Evolutionary conservation across 2,113 vertebrate genomes (phyloP).

Genomic region (Piliocolobus tephrosceles): DNA sequence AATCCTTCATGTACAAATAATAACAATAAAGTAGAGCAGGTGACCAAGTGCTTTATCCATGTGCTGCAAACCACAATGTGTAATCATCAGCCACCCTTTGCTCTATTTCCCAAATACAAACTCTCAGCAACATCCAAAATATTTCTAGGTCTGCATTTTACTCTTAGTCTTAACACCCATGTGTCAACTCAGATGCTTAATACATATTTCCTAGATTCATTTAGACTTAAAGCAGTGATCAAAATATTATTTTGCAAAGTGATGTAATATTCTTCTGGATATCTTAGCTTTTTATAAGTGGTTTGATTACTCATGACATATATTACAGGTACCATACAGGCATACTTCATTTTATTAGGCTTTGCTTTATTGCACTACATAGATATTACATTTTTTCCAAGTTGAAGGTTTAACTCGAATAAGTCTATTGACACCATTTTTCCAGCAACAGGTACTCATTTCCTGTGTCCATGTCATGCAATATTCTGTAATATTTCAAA

Average conservation of each 20-base stretch:
- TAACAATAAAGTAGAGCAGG: not conserved
- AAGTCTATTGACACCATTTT: not conserved
- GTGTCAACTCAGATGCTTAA: not conserved
- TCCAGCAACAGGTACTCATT: not conserved
- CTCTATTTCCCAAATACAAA: not conserved
- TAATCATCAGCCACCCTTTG: not conserved
- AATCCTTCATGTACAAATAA: not conserved
- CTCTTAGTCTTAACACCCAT: not conserved
- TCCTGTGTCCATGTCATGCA: not conserved
- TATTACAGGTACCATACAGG: not conserved
- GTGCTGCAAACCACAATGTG: not conserved
- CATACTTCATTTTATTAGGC: not conserved
- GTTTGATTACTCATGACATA: not conserved
- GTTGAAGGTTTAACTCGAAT: not conserved
- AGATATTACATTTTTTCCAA: not conserved
- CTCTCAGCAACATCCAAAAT: not conserved
- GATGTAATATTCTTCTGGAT: not conserved
- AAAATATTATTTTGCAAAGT: slow-evolving; percentile 44
- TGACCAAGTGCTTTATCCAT: not conserved
- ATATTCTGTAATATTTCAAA: not conserved
- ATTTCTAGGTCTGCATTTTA: not conserved
- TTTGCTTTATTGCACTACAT: not conserved
- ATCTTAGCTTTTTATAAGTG: not conserved
- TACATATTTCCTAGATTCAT: not conserved
- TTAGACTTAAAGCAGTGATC: not conserved